Evolutionary conservation across 2,888 invertebrate genomes (phyloP), one percentile per base, ranked within the genome.

Genomic region (Melanostoma mellinum): DNA sequence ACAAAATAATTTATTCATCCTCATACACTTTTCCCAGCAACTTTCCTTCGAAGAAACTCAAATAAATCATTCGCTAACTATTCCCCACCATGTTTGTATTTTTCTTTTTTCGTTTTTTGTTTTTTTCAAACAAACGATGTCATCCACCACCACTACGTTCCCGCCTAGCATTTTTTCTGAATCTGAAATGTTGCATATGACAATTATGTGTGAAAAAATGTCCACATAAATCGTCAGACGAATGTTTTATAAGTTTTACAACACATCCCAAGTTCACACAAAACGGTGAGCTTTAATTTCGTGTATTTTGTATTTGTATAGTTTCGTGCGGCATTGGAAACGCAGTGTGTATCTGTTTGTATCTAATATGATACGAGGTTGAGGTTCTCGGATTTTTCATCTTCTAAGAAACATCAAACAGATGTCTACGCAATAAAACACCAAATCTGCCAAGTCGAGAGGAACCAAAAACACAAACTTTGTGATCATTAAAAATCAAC

Each of bases 401-500:
- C 30, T 56, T n/a, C 30, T 38, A 10, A 35, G 48, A 68, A 48
- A 55, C 58, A 68, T 74, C 69, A 82, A 82, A 77, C 82, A 82
- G 82, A 82, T 82, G 82, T 77, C 73, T 63, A 73, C 42, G 63
- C 68, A 73, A 73, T 77, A 73, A 82, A 82, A 77, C 68, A 76
- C 60, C 48, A 69, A 69, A 69, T 69, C 63, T 67, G 55, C 36
- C 61, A 55, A 61, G 44, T 53, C 48, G 36, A 40, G 67, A 68
- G 33, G 42, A 76, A 76, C 72, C 63, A 20, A 20, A 65, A 60
- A 69, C 71, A 63, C n/a, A 75, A 77, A 68, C 50, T 55, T 72
- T 76, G 71, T 60, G 81, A 82, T 82, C 77, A 82, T 82, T 82
- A 82, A 82, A 82, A 82, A 74, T 82, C 71, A 82, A 78, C 82